Base-by-base conservation (phyloP, 1,140 invertebrate genomes). In the Drosophila nigrodunni region DNA sequence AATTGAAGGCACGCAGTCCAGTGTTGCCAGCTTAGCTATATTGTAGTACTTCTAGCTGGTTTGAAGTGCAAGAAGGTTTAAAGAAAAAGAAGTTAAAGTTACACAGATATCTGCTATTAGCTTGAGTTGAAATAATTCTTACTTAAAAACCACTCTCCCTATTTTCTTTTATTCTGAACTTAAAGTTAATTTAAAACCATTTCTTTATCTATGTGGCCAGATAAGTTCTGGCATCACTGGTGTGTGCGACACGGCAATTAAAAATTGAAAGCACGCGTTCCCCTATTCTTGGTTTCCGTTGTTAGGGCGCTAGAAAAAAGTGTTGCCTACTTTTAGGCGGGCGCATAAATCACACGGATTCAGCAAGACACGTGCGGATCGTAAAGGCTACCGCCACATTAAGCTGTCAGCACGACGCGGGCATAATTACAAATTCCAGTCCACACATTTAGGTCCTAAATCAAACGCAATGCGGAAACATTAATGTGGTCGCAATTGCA, bases 401-500 rank as follows among this genome's bases (percentile, higher is more conserved):
- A 77, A 85, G 80, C 81, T 88, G 85, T 88, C 85, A 72, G 78
- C 80, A 70, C 57, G 18, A 34, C 39, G 57, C 21, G 46, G 10
- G 15, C 30, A 54, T 85, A 85, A 88, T 88, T 88, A 77, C 77
- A 77, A 85, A 88, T 88, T 85, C 85, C 80, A 74, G 52, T 62
- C 85, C 85, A 88, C 80, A 77, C 80, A 78, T 74, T 85, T 15
- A 49, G 60, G 68, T 65, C 71, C 74, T 88, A 89, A 89, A 88
- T 88, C 85, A 88, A 88, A 85, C 77, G 68, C 80, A 61, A 70
- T 73, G 61, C 85, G 77, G 86, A 88, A 80, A 79, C 85, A 71
- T 78, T 88, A 88, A 80, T 88, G 80, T 80, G 80, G 57, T 77
- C 83, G 58, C 77, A 85, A 85, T 88, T 80, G 85, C 80, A 80